These are phyloP conservation scores for Larimichthys crocea DNA, from an alignment of 2,113 vertebrate species.

Conservation along the genomic window DNA sequence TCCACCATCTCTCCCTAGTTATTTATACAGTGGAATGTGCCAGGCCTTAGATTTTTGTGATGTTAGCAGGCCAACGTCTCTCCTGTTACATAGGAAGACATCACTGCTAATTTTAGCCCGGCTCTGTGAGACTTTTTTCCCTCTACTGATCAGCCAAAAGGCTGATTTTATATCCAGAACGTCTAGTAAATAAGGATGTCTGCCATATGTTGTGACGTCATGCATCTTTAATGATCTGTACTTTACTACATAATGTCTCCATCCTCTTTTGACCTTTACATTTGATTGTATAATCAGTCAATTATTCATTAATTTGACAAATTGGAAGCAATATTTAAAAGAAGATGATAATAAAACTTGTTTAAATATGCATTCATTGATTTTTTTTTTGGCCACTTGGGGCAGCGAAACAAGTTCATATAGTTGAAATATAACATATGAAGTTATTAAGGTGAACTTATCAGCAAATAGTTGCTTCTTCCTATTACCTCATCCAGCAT, in stretches of 20 bases:
- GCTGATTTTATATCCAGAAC: conserved; percentile 28
- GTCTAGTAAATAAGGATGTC: conserved; percentile 23
- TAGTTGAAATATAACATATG: not conserved
- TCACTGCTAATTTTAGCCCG: conserved; percentile 84
- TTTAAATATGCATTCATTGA: not conserved
- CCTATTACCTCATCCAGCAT: not conserved
- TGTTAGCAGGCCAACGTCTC: conserved; percentile 81
- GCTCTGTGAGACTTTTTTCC: conserved; percentile 47
- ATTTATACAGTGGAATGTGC: conserved; percentile 88
- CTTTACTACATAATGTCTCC: not conserved
- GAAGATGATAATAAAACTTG: not conserved
- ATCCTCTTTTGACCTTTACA: not conserved
- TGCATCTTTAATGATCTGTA: not conserved
- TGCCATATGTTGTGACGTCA: conserved; percentile 10
- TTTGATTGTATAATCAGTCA: not conserved
- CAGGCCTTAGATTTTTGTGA: conserved; percentile 85
- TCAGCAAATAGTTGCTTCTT: not conserved
- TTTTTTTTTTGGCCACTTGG: not conserved
- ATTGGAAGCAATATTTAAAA: not conserved
- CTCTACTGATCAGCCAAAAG: conserved; percentile 40
- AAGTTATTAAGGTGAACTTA: not conserved
- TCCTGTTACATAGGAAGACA: conserved; percentile 86
- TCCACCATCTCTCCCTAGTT: conserved; percentile 77
- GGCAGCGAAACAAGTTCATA: not conserved
- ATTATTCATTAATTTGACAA: not conserved